These are phyloP conservation scores for Micropoecilia bifurca DNA, from an alignment of 2,797 vertebrate genomes.

Conservation along the genomic window DNA sequence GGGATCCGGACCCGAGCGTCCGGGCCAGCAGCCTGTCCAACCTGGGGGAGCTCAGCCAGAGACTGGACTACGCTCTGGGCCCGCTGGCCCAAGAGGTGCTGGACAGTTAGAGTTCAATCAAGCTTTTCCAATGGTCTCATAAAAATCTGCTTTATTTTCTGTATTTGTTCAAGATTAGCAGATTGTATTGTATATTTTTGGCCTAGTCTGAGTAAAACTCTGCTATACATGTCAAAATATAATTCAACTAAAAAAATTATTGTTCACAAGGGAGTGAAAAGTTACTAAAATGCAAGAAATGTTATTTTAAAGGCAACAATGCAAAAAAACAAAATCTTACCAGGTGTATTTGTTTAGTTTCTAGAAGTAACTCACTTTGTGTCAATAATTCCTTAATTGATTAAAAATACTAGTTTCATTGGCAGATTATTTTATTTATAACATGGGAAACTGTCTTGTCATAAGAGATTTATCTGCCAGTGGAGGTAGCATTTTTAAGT, in stretches of 20 bases:
- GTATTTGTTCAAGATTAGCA: neutral
- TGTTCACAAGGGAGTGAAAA: neutral
- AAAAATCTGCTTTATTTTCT: neutral
- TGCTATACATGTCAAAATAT: neutral
- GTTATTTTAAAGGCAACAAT: too few species aligned
- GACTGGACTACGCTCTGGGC: conserved; percentile 87
- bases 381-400: too few species aligned
- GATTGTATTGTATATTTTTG: neutral
- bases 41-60: conserved; percentile 92
- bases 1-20: conserved; percentile 80
- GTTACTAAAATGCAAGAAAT: neutral
- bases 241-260: neutral
- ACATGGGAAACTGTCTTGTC: too few species aligned
- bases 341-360: too few species aligned
- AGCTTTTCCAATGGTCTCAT: neutral
- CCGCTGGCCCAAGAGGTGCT: conserved; percentile 89
- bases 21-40: conserved; percentile 94
- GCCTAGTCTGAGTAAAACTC: neutral
- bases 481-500: too few species aligned
- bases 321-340: too few species aligned
- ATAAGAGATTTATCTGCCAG: too few species aligned
- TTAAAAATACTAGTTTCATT: too few species aligned
- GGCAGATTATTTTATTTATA: too few species aligned
- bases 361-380: too few species aligned
- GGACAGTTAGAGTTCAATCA: neutral